phyloP scores from a whole-genome alignment of 1,140 invertebrate genomes.

The Drosophila tropicalis region DNA sequence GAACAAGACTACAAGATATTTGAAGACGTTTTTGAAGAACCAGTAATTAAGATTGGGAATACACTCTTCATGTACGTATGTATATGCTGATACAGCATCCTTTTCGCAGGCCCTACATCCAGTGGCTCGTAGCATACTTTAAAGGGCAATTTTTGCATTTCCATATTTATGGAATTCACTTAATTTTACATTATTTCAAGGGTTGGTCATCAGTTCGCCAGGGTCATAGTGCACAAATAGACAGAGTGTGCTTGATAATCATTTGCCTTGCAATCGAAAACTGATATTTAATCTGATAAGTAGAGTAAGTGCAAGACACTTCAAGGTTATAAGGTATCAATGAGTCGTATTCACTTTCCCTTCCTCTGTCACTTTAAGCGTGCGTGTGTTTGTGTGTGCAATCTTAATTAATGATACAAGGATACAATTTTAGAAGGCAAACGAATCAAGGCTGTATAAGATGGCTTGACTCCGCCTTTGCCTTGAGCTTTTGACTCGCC shows the following conservation, averaged over 20 bases:
- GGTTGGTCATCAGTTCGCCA: no score
- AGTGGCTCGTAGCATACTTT: no score
- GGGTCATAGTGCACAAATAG: no score
- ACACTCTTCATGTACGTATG: no score
- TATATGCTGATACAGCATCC: no score
- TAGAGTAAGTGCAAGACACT: not conserved
- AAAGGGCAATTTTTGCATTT: no score
- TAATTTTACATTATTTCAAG: no score
- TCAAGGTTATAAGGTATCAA: slow-evolving; percentile 2
- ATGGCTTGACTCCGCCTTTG: slow-evolving; percentile 10
- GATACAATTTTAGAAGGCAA: slow-evolving; percentile 26
- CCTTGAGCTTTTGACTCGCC: slow-evolving; percentile 17
- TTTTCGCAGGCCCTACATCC: no score
- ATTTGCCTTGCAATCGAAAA: not conserved
- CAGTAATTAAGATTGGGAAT: no score
- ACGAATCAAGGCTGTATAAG: slow-evolving; percentile 19
- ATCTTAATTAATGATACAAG: slow-evolving; percentile 29
- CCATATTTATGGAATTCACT: not conserved
- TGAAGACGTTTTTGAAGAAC: no score
- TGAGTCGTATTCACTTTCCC: not conserved
- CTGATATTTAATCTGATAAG: not conserved
- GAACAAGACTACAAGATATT: no score
- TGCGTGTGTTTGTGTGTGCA: not conserved
- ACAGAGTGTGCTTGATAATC: not conserved
- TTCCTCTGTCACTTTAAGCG: not conserved